Conservation (phyloP, 2,888 invertebrate species). For the Gymnocheta viridis region DNA sequence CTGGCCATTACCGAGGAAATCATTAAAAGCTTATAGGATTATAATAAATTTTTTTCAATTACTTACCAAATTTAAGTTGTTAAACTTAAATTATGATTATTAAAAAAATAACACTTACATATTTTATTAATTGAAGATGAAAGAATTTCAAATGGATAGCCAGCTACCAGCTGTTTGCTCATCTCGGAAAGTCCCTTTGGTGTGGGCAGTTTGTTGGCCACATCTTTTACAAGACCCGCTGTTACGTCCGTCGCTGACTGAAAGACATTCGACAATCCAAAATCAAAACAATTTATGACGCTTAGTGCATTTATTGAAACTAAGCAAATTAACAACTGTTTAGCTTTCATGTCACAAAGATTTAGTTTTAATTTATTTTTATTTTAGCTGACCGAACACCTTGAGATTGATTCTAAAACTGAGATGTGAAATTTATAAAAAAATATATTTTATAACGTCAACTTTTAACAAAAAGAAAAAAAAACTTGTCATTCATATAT, state of each 20-base stretch:
- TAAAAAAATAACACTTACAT: slow-evolving; percentile 78
- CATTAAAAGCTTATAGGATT: too few species aligned
- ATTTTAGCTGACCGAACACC: slow-evolving; percentile 19
- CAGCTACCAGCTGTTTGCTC: slow-evolving; percentile 79
- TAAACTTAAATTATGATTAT: too few species aligned
- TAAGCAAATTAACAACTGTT: not conserved
- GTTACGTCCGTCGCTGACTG: slow-evolving; percentile 73
- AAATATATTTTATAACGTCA: slow-evolving; percentile 41
- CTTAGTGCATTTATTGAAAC: not conserved
- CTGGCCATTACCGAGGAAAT: too few species aligned
- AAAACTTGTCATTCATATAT: slow-evolving; percentile 20
- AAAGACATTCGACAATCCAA: slow-evolving; percentile 73
- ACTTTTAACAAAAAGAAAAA: not conserved
- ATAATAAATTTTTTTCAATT: too few species aligned
- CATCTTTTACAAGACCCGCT: slow-evolving; percentile 72
- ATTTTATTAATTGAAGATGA: slow-evolving; percentile 76
- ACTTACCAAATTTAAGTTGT: too few species aligned
- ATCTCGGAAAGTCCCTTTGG: slow-evolving; percentile 76
- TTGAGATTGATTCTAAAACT: slow-evolving; percentile 57
- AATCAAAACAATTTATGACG: slow-evolving; percentile 65
- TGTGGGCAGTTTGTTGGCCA: slow-evolving; percentile 73
- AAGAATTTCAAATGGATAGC: slow-evolving; percentile 79
- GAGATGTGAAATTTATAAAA: slow-evolving; percentile 34
- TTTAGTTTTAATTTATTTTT: not conserved
- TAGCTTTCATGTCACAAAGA: slow-evolving; percentile 36